Conservation (phyloP, 2,888 invertebrate genomes). For the Caenorhabditis parvicauda region DNA sequence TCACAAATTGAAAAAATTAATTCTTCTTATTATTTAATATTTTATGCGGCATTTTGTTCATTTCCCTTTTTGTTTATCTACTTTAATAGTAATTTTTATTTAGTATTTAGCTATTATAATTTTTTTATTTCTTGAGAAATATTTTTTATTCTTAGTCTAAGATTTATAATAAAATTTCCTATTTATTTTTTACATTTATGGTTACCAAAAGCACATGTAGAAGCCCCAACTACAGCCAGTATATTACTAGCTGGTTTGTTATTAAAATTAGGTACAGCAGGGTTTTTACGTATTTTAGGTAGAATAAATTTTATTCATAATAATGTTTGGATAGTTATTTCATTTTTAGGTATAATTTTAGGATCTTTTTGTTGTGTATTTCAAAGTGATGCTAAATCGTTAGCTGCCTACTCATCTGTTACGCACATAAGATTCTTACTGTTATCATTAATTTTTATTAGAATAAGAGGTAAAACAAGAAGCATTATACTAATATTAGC, state of each 20-base stretch:
- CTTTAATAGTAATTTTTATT: conserved; percentile 33
- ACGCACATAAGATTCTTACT: conserved; percentile 42
- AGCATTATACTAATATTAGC: conserved; percentile 38
- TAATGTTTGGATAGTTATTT: conserved; percentile 39
- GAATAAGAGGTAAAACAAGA: conserved; percentile 31
- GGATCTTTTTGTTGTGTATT: conserved; percentile 43
- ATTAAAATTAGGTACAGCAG: conserved; percentile 46
- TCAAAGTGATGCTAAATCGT: conserved; percentile 47
- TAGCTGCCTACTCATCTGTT: conserved; percentile 43
- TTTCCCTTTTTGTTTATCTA: conserved; percentile 46
- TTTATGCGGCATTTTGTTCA: conserved; percentile 50
- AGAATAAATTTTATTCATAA: conserved; percentile 38
- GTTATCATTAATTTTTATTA: conserved; percentile 32
- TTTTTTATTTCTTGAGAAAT: conserved; percentile 38
- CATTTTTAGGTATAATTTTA: conserved; percentile 44
- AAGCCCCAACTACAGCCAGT: conserved; percentile 51
- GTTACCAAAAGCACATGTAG: conserved; percentile 52
- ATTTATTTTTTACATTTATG: conserved; percentile 70
- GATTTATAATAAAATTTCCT: conserved; percentile 41
- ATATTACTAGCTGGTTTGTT: conserved; percentile 47
- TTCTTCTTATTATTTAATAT: conserved; percentile 47
- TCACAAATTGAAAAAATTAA: conserved; percentile 51
- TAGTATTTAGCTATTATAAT: conserved; percentile 39
- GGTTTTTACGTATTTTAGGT: conserved; percentile 47
- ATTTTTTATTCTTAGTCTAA: conserved; percentile 43